These are phyloP conservation scores for Bryconaethiops microstoma DNA, from an alignment of 2,797 vertebrate genomes.

Conservation along the genomic window DNA sequence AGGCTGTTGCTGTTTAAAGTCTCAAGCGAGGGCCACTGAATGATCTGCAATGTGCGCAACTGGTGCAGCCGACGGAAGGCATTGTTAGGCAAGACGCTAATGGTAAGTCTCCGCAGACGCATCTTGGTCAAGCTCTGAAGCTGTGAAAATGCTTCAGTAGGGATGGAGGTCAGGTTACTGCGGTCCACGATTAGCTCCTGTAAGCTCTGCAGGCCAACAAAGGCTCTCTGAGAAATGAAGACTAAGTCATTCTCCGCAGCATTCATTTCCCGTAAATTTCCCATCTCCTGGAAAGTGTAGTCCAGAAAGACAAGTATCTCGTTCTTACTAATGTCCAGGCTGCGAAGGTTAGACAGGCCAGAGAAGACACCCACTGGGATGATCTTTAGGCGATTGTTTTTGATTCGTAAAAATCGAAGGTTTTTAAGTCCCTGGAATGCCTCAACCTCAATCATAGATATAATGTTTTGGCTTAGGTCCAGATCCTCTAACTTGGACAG, in stretches of 20 bases:
- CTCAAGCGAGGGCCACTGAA: slow-evolving; percentile 82
- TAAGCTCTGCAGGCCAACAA: slow-evolving; percentile 80
- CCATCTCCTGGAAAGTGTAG: slow-evolving; percentile 83
- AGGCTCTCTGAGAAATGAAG: slow-evolving; percentile 87
- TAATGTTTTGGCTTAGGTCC: slow-evolving; percentile 85
- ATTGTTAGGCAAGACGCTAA: slow-evolving; percentile 78
- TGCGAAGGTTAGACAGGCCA: slow-evolving; percentile 77
- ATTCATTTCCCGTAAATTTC: slow-evolving; percentile 81
- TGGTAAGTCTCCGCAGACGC: slow-evolving; percentile 78
- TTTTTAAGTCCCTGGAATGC: slow-evolving; percentile 84
- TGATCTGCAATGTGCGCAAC: slow-evolving; percentile 79
- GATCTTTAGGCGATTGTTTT: slow-evolving; percentile 85
- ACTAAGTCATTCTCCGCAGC: slow-evolving; percentile 87
- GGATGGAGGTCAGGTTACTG: slow-evolving; percentile 86
- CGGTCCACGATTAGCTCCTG: slow-evolving; percentile 84
- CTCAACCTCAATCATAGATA: slow-evolving; percentile 85
- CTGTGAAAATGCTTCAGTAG: slow-evolving; percentile 81
- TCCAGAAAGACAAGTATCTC: slow-evolving; percentile 90
- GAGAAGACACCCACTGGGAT: slow-evolving; percentile 85
- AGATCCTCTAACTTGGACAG: slow-evolving; percentile 83
- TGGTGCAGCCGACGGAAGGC: slow-evolving; percentile 79
- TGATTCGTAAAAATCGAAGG: slow-evolving; percentile 79
- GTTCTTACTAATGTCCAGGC: slow-evolving; percentile 87
- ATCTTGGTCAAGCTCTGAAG: slow-evolving; percentile 80
- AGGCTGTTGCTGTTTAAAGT: slow-evolving; percentile 82